Evolutionary conservation across 2,888 invertebrate species (phyloP).

Genomic region (Drosophila mulleri): DNA sequence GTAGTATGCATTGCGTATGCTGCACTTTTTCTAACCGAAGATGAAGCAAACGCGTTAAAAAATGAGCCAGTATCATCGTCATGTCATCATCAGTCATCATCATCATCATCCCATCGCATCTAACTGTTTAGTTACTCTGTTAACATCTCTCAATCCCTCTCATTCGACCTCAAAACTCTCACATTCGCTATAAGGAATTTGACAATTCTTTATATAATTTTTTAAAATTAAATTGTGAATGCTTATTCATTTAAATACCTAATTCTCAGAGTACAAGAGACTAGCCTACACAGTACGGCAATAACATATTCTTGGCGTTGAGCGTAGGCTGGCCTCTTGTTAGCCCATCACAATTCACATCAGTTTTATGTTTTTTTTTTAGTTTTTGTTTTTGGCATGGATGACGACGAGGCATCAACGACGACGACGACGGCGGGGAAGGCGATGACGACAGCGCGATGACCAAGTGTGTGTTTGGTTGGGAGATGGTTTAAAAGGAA

Average conservation of each 20-base stretch:
- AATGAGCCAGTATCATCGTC: conserved; percentile 61
- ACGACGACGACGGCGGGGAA: conserved; percentile 38
- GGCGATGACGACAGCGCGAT: conserved; percentile 45
- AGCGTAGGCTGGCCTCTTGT: conserved; percentile 66
- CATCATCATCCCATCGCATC: conserved; percentile 58
- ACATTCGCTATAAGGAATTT: conserved; percentile 81
- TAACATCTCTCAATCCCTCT: conserved; percentile 35
- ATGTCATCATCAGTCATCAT: conserved; percentile 55
- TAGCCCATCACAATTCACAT: conserved; percentile 68
- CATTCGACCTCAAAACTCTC: conserved; percentile 64
- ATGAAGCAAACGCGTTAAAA: conserved; percentile 42
- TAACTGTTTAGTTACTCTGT: conserved; percentile 56
- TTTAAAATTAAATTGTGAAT: conserved; percentile 65
- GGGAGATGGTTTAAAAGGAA: conserved; percentile 25
- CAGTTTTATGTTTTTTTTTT: conserved; percentile 35
- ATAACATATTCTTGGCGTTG: conserved; percentile 27
- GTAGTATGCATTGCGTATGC: conserved; percentile 18
- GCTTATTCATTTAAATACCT: conserved; percentile 74
- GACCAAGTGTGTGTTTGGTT: conserved; percentile 27
- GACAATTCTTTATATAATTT: conserved; percentile 81
- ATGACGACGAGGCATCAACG: conserved; percentile 55
- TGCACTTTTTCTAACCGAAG: conserved; percentile 49
- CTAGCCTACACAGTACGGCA: conserved; percentile 49
- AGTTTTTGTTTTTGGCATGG: conserved; percentile 27
- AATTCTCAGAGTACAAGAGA: conserved; percentile 59